These are phyloP conservation scores for Pogoniulus pusillus DNA, from an alignment of 2,797 vertebrate species.

Conservation along the genomic window DNA sequence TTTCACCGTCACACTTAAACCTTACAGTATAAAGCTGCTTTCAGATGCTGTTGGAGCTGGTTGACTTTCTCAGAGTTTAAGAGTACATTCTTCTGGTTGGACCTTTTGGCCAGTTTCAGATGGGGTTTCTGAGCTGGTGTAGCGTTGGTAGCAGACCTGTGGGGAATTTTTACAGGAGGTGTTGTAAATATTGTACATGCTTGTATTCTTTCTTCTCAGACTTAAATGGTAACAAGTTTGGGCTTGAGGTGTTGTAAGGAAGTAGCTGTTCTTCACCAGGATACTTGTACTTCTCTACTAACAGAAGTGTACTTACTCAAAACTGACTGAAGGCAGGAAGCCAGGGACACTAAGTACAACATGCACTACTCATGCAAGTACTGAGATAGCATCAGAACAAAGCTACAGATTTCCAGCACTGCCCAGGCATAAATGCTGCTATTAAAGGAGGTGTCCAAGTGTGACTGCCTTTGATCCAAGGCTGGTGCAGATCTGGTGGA, in stretches of 20 bases:
- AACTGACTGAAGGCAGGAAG: background rate
- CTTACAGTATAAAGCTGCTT: background rate
- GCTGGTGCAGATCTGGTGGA: slow-evolving; percentile 34
- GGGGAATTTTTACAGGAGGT: background rate
- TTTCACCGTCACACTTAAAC: background rate
- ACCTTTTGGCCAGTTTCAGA: background rate
- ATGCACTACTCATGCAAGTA: background rate
- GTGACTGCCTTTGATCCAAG: slow-evolving; percentile 50
- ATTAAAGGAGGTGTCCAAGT: slow-evolving; percentile 34
- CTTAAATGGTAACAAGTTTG: background rate
- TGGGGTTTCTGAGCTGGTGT: background rate
- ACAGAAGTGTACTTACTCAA: background rate
- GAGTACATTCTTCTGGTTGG: background rate
- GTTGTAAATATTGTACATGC: fast-evolving
- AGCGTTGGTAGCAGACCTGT: background rate
- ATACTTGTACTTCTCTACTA: background rate
- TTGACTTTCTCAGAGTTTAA: background rate
- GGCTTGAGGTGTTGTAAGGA: background rate
- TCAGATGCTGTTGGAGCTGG: background rate
- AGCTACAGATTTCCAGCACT: background rate
- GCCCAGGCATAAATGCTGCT: slow-evolving; percentile 15
- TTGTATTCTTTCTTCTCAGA: background rate
- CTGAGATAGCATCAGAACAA: background rate
- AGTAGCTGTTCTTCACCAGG: background rate
- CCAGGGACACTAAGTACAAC: background rate